Evolutionary conservation across 2,113 vertebrate genomes (phyloP), one percentile per base, ranked within the genome.

Genomic region (Cyprichromis sp.): DNA sequence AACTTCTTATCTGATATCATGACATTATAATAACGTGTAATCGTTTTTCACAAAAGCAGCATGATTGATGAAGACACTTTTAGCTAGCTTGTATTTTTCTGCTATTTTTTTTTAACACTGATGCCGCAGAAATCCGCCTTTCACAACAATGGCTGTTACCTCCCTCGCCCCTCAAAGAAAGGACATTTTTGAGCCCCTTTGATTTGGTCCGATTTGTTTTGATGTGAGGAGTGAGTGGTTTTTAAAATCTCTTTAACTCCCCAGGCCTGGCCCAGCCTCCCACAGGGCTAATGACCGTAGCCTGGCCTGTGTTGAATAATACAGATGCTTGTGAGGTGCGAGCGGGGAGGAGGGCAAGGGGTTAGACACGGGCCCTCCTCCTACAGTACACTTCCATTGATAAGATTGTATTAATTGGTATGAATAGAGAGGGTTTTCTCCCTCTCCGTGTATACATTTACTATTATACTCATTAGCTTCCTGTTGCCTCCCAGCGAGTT

Each of bases 391-490:
- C 92, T 86, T 92, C 91, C 95, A 94, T 95, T 95, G 95, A 95
- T 96, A 96, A 95, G 93, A 95, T 94, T 91, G 92, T 93, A 95
- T 96, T 96, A 96, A 96, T 97, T 96, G 95, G 95, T 93, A 93
- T 94, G 94, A 96, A 95, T 94, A 94, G 93, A 92, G 88, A 87
- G 66, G 87, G 40, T 59, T 88, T 86, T 86, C 88, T 89, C 86
- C 86, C 85, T 88, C 86, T 93, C 88, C 93, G 91, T 96, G 96
- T 97, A 96, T 97, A 96, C 96, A 96, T 97, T 97, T 96, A 95
- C 94, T 91, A 95, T 96, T 96, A 95, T 93, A 94, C 96, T 97
- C 96, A 96, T 97, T 97, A 97, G 94, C 94, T 95, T 95, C 94
- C 94, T 89, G 90, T 94, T 92, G 95, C 96, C 96, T 96, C 94